Conservation (phyloP, 2,797 vertebrate species). For the Sternotherus odoratus region DNA sequence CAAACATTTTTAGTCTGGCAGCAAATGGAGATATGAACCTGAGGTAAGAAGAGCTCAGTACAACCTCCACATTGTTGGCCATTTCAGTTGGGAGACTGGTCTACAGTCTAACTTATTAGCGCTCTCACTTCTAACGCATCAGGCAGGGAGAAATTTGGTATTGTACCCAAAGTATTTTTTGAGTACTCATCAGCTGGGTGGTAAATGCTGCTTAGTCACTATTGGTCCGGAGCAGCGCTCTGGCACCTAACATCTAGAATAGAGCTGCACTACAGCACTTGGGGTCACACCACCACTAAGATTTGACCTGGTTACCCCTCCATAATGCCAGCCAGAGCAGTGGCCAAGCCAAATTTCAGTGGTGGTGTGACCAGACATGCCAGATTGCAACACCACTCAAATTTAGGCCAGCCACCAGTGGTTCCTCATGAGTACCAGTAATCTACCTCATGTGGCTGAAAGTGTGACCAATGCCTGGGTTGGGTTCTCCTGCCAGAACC, state of each 20-base stretch:
- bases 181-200: not conserved
- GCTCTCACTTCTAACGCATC: not conserved
- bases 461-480: not conserved
- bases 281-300: not conserved
- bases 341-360: not conserved
- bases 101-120: not conserved
- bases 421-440: not conserved
- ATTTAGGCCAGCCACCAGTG: not conserved
- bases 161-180: not conserved
- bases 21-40: slow-evolving; percentile 90
- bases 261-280: not conserved
- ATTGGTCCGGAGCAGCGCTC: not conserved
- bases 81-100: accelerated
- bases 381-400: not conserved
- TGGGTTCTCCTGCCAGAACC: not conserved
- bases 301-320: not conserved
- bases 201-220: not conserved
- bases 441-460: too few species aligned
- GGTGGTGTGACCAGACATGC: not conserved
- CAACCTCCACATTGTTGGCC: not conserved
- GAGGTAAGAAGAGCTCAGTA: slow-evolving; percentile 79
- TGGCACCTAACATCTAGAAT: not conserved
- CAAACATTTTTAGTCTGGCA: slow-evolving; percentile 86
- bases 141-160: not conserved
- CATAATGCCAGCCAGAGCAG: not conserved